Percentiles rank a stretch among this genome's conserved stretches.
Conservation (phyloP, 1,140 invertebrate genomes). For the Macrostomum lignano region DNA sequence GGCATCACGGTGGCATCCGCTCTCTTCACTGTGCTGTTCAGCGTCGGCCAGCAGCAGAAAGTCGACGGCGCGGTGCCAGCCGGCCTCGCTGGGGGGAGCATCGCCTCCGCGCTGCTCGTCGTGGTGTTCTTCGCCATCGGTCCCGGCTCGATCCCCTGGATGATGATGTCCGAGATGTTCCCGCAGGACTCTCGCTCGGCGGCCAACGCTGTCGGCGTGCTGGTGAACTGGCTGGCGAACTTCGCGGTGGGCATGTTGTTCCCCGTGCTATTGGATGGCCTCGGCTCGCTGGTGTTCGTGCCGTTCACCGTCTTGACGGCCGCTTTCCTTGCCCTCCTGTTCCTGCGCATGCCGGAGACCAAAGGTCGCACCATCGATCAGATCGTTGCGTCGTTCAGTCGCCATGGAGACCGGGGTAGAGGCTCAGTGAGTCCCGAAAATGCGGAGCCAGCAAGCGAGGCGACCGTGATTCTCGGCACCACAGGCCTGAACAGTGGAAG, state of each 20-base stretch:
- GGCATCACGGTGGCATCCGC: too few species aligned
- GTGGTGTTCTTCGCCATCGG: constrained; percentile 69
- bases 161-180: constrained; percentile 75
- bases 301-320: not conserved
- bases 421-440: too few species aligned
- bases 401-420: not conserved
- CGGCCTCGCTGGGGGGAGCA: too few species aligned
- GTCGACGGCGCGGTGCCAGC: too few species aligned
- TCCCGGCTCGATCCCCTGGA: constrained; percentile 57
- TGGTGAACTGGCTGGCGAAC: constrained; percentile 93
- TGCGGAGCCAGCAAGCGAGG: too few species aligned
- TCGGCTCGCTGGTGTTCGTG: not conserved
- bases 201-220: constrained; percentile 82
- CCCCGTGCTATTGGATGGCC: constrained; percentile 24
- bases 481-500: too few species aligned
- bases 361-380: not conserved
- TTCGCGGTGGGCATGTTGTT: constrained; percentile 82
- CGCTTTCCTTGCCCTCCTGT: not conserved
- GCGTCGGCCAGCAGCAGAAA: too few species aligned
- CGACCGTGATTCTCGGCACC: too few species aligned
- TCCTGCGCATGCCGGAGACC: constrained; percentile 1
- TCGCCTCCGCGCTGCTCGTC: constrained; percentile 46
- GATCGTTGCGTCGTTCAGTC: not conserved
- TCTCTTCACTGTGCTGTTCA: too few species aligned
- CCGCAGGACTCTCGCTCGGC: constrained; percentile 75